Conservation (phyloP, 2,797 vertebrate species). For the Lycodopsis pacificus region DNA sequence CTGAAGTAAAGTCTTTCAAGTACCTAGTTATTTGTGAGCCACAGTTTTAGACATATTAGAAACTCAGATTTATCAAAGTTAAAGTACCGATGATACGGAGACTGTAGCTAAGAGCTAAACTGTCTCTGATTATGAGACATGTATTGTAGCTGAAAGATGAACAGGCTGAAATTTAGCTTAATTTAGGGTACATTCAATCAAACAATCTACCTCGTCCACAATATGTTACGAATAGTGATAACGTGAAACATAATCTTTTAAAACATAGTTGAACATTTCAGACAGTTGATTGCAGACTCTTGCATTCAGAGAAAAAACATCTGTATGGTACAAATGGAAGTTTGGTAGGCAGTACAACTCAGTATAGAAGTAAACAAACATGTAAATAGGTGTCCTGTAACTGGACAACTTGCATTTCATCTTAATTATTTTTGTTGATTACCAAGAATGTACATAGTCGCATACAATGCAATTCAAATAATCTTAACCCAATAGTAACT, state of each 20-base stretch:
- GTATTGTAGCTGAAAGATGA: background rate
- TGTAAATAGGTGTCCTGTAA: background rate
- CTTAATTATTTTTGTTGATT: background rate
- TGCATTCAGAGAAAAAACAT: background rate
- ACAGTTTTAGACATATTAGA: background rate
- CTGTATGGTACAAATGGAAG: background rate
- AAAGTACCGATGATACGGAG: background rate
- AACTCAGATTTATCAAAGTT: background rate
- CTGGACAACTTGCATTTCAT: background rate
- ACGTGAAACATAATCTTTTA: background rate
- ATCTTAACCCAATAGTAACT: background rate
- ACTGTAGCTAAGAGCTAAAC: background rate
- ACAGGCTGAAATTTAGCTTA: background rate
- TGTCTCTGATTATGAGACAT: background rate
- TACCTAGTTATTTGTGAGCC: background rate
- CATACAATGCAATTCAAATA: background rate
- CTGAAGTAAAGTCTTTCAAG: background rate
- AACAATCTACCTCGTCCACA: background rate
- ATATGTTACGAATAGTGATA: background rate
- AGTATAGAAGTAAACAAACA: background rate
- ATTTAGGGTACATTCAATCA: background rate
- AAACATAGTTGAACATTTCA: background rate
- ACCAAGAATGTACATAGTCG: background rate
- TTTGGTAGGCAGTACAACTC: rapidly evolving
- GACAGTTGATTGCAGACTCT: background rate